Evolutionary conservation across 2,797 vertebrate genomes (phyloP), one percentile per base, ranked within the genome.

Genomic region (Xerus rutilus): DNA sequence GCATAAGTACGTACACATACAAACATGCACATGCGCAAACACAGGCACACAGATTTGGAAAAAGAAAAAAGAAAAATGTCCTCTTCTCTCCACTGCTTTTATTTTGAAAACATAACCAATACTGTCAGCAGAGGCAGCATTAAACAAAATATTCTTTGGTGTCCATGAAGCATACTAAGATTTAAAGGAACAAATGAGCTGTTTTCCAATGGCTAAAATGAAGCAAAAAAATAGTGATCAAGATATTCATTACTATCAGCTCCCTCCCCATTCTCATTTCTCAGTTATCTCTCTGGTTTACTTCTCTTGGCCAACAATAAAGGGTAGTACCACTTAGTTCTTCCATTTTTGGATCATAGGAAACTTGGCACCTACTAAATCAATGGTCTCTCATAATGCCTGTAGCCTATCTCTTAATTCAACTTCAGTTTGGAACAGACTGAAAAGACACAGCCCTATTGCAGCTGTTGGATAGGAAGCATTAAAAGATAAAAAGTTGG

Each of bases 401-500:
- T 69, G 28, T 1, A 84, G 74, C 43, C 0, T 95, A 95, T 95
- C 94, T 96, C 74, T 72, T 96, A 87, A 89, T 89, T 96, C 91
- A 93, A 96, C 91, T 93, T 89, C 35, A 86, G 91, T 85, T 83
- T 97, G 96, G 79, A 96, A 95, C 79, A 94, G 32, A 89, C 35
- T 81, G 70, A 94, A 92, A 86, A 92, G 94, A 79, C 86, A 79
- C 21, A 39, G 93, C 89, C 95, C 94, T 70, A 25, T 2, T 90
- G 86, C 95, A 97, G 95, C 96, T 98, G 94, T 12, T 93, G 74
- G 77, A 85, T 18, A 89, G 95, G 96, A 97, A 97, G 78, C 43
- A 95, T 39, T 94, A 81, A 95, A 84, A 95, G 97, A 98, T 97
- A 97, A 97, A 97, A 96, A 86, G 67, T 62, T 96, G 43, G 93